These are phyloP conservation scores for Cylas formicarius DNA, from an alignment of 1,140 invertebrate species.

Conservation along the genomic window DNA sequence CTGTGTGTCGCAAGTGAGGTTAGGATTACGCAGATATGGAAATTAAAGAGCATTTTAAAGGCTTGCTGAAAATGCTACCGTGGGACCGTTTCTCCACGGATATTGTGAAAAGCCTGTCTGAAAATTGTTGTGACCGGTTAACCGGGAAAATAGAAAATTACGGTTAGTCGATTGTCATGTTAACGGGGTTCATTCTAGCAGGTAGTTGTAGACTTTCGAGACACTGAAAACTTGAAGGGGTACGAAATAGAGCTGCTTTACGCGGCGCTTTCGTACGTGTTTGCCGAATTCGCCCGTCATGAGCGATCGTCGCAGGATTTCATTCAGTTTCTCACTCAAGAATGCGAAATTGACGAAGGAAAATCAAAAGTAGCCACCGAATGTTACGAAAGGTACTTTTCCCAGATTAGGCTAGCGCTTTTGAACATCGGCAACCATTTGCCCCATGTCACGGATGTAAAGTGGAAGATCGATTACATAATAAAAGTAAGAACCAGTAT, in stretches of 20 bases:
- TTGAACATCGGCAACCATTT: conserved; percentile 45
- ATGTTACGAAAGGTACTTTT: conserved; percentile 39
- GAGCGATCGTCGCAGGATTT: conserved; percentile 40
- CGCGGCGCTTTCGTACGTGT: conserved; percentile 39
- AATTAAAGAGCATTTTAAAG: too few relatives aligned
- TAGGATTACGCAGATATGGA: too few relatives aligned
- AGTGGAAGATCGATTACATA: conserved; percentile 57
- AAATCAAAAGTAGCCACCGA: conserved; percentile 39
- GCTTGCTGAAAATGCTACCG: too few relatives aligned
- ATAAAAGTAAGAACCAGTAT: conserved; percentile 42
- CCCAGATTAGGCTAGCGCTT: conserved; percentile 40
- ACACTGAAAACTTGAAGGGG: background rate
- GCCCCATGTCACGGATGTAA: conserved; percentile 56
- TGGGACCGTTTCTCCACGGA: too few relatives aligned
- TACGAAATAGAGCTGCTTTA: conserved; percentile 40
- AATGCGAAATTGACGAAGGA: conserved; percentile 30
- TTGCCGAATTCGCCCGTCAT: conserved; percentile 43
- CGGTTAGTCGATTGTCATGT: conserved; percentile 27
- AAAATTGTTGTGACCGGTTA: conserved; percentile 34
- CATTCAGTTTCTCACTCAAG: conserved; percentile 32
- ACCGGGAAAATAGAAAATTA: conserved; percentile 32
- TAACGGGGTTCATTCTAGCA: conserved; percentile 14
- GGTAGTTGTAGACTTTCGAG: conserved; percentile 19
- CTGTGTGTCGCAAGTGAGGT: too few relatives aligned
- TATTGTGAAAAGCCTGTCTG: conserved; percentile 38